Conservation (phyloP, 2,888 invertebrate genomes). For the Lasiommata megera region DNA sequence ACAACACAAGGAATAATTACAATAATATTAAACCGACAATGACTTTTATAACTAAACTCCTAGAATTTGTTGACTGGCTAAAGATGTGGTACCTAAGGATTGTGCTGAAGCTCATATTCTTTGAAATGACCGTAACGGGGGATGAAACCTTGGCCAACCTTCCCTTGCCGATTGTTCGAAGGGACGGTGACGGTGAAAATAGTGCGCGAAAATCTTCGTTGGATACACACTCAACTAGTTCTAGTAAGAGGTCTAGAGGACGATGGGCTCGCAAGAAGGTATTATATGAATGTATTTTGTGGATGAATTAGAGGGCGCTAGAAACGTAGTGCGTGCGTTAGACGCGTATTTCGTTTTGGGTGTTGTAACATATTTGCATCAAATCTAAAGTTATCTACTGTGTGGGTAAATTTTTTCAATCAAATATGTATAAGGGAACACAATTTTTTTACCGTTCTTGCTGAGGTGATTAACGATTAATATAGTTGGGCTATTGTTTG, state of each 20-base stretch:
- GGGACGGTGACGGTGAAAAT: background rate
- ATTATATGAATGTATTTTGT: background rate
- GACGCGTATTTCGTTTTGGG: background rate
- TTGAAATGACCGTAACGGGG: slow-evolving; percentile 6
- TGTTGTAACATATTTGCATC: too few species aligned
- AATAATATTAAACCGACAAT: slow-evolving; percentile 14
- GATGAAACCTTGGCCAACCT: slow-evolving; percentile 6
- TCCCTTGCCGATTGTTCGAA: slow-evolving; percentile 14
- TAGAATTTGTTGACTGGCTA: slow-evolving; percentile 18
- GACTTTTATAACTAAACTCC: slow-evolving; percentile 17
- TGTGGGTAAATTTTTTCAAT: too few species aligned
- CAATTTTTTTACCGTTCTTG: too few species aligned
- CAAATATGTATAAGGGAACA: too few species aligned
- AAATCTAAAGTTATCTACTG: too few species aligned
- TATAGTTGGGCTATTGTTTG: too few species aligned
- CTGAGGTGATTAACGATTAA: too few species aligned
- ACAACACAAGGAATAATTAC: slow-evolving; percentile 15
- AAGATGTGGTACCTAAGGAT: slow-evolving; percentile 17
- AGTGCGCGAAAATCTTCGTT: slow-evolving; percentile 9
- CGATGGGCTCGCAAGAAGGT: background rate
- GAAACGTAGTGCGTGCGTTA: background rate
- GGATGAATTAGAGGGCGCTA: too few species aligned
- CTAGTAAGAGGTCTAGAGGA: background rate
- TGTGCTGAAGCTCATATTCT: slow-evolving; percentile 15
- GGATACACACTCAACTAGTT: background rate